Evolutionary conservation across 2,797 vertebrate genomes (phyloP).

Genomic region (Coreius guichenoti): DNA sequence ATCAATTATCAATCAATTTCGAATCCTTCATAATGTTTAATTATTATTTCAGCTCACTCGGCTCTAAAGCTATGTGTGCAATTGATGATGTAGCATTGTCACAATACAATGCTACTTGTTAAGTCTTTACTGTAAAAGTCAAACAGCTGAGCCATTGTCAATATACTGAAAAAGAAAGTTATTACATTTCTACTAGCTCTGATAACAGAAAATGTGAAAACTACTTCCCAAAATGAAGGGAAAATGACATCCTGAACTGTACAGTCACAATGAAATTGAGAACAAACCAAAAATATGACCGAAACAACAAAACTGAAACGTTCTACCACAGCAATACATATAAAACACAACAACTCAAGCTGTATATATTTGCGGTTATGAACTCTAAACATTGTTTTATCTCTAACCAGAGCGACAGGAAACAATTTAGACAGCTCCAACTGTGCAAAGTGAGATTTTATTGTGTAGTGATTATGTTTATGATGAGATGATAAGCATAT

Average conservation of each 20-base stretch:
- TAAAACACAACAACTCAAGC: background rate
- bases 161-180: background rate
- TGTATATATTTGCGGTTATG: background rate
- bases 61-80: background rate
- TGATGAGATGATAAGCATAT: slow-evolving; percentile 4
- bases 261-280: background rate
- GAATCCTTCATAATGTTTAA: background rate
- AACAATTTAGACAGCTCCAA: slow-evolving; percentile 11
- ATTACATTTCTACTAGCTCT: background rate
- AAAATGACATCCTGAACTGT: background rate
- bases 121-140: background rate
- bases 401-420: slow-evolving; percentile 5
- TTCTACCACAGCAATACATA: background rate
- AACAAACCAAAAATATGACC: background rate
- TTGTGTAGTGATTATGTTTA: background rate
- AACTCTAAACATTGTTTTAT: slow-evolving; percentile 17
- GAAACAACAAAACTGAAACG: background rate
- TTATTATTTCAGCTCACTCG: background rate
- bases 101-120: background rate
- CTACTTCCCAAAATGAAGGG: background rate
- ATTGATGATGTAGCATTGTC: background rate
- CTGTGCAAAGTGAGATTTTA: background rate
- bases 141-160: background rate
- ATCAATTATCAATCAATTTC: background rate
- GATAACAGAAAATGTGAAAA: background rate